These are phyloP conservation scores for Cydia fagiglandana DNA, from an alignment of 1,140 invertebrate species.

Conservation along the genomic window DNA sequence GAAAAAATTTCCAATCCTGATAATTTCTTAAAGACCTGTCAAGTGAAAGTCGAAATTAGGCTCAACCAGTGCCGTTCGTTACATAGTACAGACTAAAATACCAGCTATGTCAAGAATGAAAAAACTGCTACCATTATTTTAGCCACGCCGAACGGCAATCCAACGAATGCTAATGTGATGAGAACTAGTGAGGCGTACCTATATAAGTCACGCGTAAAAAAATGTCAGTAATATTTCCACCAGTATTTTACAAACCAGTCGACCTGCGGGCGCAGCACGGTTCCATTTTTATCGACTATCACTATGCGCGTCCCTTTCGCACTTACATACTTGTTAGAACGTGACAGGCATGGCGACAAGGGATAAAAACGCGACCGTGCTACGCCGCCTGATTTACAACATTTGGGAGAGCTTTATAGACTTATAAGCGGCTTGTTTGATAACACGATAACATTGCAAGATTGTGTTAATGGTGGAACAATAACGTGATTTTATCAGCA, in stretches of 20 bases:
- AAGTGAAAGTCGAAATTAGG: too few relatives aligned
- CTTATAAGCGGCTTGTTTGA: not conserved
- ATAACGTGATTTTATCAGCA: slow-evolving; percentile 7
- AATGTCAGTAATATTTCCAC: not conserved
- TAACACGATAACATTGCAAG: slow-evolving; percentile 4
- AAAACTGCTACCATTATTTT: not conserved
- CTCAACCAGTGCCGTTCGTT: not conserved
- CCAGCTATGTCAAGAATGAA: not conserved
- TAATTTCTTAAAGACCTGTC: too few relatives aligned
- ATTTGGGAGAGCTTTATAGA: not conserved
- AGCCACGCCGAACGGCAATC: not conserved
- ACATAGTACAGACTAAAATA: not conserved
- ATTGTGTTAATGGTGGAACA: slow-evolving; percentile 7
- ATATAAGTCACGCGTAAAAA: not conserved
- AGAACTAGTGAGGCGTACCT: slow-evolving; percentile 9
- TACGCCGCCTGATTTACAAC: slow-evolving; percentile 3
- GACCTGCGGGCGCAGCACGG: too few relatives aligned
- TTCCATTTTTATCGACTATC: too few relatives aligned
- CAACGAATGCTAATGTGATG: slow-evolving; percentile 20
- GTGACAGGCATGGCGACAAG: too few relatives aligned
- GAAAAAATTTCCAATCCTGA: too few relatives aligned
- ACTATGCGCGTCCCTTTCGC: too few relatives aligned
- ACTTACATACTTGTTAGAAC: too few relatives aligned
- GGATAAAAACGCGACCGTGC: too few relatives aligned
- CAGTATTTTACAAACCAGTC: not conserved